Conservation (phyloP, 2,888 invertebrate species). For the Mesochorus sp. region DNA sequence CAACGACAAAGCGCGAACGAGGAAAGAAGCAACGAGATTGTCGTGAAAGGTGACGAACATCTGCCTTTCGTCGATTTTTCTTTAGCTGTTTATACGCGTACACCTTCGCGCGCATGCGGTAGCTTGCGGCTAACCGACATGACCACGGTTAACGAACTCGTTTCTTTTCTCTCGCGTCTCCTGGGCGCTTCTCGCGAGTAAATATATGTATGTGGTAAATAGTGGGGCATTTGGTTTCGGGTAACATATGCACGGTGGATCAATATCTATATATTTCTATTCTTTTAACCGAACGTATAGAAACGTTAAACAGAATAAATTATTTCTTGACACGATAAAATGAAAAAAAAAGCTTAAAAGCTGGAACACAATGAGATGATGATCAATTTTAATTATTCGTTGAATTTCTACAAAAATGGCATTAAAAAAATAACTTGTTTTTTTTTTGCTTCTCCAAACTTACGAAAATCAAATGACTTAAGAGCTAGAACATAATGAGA, state of each 20-base stretch:
- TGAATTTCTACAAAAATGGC: too few species aligned
- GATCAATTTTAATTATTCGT: too few species aligned
- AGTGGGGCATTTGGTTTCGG: constrained; percentile 45
- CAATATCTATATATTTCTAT: constrained; percentile 25
- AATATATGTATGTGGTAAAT: constrained; percentile 25
- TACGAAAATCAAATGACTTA: too few species aligned
- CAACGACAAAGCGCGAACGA: constrained; percentile 5
- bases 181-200: neutral
- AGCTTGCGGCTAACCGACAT: constrained; percentile 72
- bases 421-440: too few species aligned
- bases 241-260: constrained; percentile 49
- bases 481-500: too few species aligned
- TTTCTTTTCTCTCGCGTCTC: constrained; percentile 52
- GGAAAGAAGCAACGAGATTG: constrained; percentile 33
- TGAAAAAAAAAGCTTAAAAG: neutral
- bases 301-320: neutral
- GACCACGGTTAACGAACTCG: constrained; percentile 74
- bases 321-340: too few species aligned
- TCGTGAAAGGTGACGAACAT: constrained; percentile 57
- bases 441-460: too few species aligned
- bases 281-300: neutral
- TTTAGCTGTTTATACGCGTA: constrained; percentile 4
- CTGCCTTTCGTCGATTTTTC: constrained; percentile 59
- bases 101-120: constrained; percentile 61
- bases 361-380: too few species aligned